A percentile compares a stretch with the other conserved stretches of the same genome.
Conservation (phyloP, 2,113 vertebrate species). For the Romanogobio albipinnatus region DNA sequence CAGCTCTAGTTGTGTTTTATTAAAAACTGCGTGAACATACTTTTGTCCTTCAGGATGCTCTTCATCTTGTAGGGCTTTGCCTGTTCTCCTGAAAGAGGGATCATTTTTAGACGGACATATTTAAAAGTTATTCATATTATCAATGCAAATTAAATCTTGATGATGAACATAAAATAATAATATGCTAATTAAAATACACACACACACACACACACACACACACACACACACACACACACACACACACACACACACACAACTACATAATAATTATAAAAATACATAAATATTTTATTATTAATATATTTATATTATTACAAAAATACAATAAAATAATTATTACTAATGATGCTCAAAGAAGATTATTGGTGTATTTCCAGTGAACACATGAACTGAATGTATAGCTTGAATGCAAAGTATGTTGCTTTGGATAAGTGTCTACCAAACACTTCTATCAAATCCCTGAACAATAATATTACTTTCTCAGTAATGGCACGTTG, state of each 20-base stretch:
- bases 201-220: too few relatives aligned
- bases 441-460: not conserved
- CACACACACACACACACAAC: too few relatives aligned
- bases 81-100: slow-evolving; percentile 8
- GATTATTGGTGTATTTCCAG: too few relatives aligned
- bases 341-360: too few relatives aligned
- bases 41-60: slow-evolving; percentile 68
- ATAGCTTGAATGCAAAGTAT: too few relatives aligned
- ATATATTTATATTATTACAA: too few relatives aligned
- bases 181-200: not conserved
- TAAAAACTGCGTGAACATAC: slow-evolving; percentile 50
- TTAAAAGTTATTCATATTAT: not conserved
- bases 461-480: not conserved
- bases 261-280: too few relatives aligned
- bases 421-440: too few relatives aligned
- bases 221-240: too few relatives aligned
- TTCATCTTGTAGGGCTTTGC: slow-evolving; percentile 60
- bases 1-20: not conserved
- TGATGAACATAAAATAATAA: not conserved
- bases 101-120: not conserved
- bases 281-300: too few relatives aligned
- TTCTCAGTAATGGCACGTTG: not conserved
- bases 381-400: too few relatives aligned
- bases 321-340: too few relatives aligned
- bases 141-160: not conserved